Evolutionary conservation across 2,797 vertebrate genomes (phyloP), one percentile per base, ranked within the genome.

Genomic region (Remorina albescens): DNA sequence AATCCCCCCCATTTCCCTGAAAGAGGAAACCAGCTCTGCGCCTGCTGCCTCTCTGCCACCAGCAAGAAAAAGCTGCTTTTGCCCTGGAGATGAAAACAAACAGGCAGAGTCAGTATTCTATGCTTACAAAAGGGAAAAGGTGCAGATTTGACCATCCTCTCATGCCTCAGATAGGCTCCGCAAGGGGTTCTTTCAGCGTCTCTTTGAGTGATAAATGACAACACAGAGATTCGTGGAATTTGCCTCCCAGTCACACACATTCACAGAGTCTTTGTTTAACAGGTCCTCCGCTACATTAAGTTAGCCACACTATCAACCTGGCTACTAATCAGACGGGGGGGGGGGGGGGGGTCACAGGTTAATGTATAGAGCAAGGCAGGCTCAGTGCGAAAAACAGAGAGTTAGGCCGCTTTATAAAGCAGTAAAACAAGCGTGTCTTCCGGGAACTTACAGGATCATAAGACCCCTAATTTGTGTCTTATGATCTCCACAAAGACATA

Each of bases 21-120:
- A 81, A 87, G 74, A 83, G 78, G 84, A 80, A 88, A 62, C 67
- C 30, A 9, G 7, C 28, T 62, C 19, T 55, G 41, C 23, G 41
- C 23, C 8, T 6, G 36, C n/a, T 66, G 62, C 50, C 36, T 71
- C 37, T 8, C 34, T 34, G 53, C 8, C 47, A 67, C 1, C 47
- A 74, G 39, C 76, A 26, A 66, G 34, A 66, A 57, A 74, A 71
- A 74, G 26, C 47, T n/a, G 49, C 4, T 9, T 59, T 61, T 10
- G 6, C 46, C 60, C 49, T 5, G 41, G 12, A 54, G 76, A 72
- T 60, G 2, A 56, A 83, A 81, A 74, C 44, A 80, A 78, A 26
- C 3, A 54, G 66, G 60, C 26, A 59, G 26, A 37, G 26, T 39
- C 18, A 8, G 5, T 42, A 63, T 25, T 53, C 58, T 37, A 11